phyloP scores from a whole-genome alignment of 2,797 vertebrate genomes.

The Geotrypetes seraphini region DNA sequence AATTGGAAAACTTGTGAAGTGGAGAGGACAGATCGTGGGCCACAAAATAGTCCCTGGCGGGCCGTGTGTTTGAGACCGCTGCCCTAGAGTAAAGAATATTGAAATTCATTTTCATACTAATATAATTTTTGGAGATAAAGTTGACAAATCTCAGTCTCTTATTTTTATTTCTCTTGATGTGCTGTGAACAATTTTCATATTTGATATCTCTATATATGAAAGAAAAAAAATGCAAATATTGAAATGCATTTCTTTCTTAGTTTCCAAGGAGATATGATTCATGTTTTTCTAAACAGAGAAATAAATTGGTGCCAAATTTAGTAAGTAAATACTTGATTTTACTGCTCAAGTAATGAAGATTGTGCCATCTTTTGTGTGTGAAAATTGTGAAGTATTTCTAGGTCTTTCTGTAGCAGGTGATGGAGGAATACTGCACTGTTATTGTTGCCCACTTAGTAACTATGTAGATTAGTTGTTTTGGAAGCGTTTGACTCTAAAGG shows the following conservation, averaged over 20 bases:
- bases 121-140: too few species aligned
- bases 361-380: background rate
- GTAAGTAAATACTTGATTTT: conserved; percentile 6
- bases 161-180: conserved; percentile 5
- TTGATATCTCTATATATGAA: conserved; percentile 12
- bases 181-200: conserved; percentile 7
- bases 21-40: too few species aligned
- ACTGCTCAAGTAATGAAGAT: background rate
- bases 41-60: too few species aligned
- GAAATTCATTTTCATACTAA: too few species aligned
- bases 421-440: background rate
- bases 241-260: conserved; percentile 15
- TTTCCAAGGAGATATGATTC: conserved; percentile 31
- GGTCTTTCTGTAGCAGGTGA: background rate
- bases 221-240: background rate
- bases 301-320: conserved; percentile 14
- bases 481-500: background rate
- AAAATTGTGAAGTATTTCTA: background rate
- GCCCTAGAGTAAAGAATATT: too few species aligned
- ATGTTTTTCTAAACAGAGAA: conserved; percentile 22
- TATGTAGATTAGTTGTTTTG: background rate
- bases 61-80: too few species aligned
- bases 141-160: conserved; percentile 1
- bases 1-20: too few species aligned
- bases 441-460: conserved; percentile 1